These are phyloP conservation scores for Lysiphlebus fabarum DNA, from an alignment of 1,140 invertebrate species.

Conservation along the genomic window DNA sequence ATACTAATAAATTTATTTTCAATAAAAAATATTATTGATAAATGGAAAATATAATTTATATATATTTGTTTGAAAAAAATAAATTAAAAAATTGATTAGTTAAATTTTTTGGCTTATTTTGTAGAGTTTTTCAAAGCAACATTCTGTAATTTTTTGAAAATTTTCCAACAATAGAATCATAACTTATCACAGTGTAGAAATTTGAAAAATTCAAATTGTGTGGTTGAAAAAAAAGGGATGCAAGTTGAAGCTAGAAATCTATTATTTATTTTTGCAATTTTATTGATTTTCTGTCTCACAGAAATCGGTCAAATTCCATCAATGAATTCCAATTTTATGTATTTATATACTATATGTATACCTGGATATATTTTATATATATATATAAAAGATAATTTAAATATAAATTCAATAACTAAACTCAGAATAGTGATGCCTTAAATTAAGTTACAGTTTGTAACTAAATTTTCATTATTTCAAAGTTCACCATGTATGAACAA, in stretches of 20 bases:
- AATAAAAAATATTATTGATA: too few species aligned
- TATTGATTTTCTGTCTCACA: slow-evolving; percentile 21
- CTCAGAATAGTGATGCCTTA: slow-evolving; percentile 46
- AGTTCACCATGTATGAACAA: slow-evolving; percentile 36
- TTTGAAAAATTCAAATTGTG: too few species aligned
- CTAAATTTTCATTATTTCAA: slow-evolving; percentile 39
- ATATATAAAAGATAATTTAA: background rate
- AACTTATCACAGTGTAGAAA: too few species aligned
- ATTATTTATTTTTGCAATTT: background rate
- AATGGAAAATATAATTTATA: background rate
- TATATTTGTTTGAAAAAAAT: background rate
- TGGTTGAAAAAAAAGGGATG: background rate
- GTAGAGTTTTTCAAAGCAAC: too few species aligned
- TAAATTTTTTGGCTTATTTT: too few species aligned
- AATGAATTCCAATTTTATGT: background rate
- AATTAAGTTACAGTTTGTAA: slow-evolving; percentile 54
- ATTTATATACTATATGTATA: too few species aligned
- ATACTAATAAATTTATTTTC: too few species aligned
- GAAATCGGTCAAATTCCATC: slow-evolving; percentile 27
- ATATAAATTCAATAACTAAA: slow-evolving; percentile 15
- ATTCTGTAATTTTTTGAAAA: too few species aligned
- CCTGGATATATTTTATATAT: too few species aligned
- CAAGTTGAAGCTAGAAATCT: background rate
- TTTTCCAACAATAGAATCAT: too few species aligned
- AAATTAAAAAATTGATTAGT: too few species aligned